These are phyloP conservation scores for Pterobdella sp. DNA, from an alignment of 2,888 invertebrate genomes.

Conservation along the genomic window DNA sequence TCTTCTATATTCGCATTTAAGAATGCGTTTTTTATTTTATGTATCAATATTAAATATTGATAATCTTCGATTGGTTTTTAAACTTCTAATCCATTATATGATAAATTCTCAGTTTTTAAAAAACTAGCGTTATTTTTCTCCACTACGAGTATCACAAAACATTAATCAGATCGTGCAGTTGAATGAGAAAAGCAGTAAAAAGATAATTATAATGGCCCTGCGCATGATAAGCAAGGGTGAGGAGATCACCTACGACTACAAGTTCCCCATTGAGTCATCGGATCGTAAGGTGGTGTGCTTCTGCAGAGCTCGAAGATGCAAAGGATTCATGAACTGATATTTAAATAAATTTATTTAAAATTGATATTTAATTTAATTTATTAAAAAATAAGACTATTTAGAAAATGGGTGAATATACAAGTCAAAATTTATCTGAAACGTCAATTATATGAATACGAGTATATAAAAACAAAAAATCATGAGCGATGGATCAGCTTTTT, in stretches of 20 bases:
- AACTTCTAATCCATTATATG: not conserved
- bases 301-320: conserved; percentile 81
- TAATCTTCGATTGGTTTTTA: not conserved
- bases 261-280: conserved; percentile 84
- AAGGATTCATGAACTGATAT: conserved; percentile 82
- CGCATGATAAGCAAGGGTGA: conserved; percentile 78
- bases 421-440: no score
- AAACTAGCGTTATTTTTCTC: not conserved
- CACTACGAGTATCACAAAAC: not conserved
- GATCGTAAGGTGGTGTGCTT: conserved; percentile 84
- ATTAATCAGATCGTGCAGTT: not conserved
- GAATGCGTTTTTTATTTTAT: not conserved
- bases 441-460: no score
- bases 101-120: not conserved
- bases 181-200: not conserved
- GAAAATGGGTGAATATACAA: no score
- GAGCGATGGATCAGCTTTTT: not conserved
- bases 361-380: no score
- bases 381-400: no score
- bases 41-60: not conserved
- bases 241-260: conserved; percentile 93
- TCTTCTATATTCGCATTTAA: not conserved
- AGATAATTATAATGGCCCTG: conserved; percentile 72
- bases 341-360: no score
- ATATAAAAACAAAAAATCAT: no score